These are phyloP conservation scores for Hybognathus amarus DNA, from an alignment of 2,797 vertebrate species.

Conservation along the genomic window DNA sequence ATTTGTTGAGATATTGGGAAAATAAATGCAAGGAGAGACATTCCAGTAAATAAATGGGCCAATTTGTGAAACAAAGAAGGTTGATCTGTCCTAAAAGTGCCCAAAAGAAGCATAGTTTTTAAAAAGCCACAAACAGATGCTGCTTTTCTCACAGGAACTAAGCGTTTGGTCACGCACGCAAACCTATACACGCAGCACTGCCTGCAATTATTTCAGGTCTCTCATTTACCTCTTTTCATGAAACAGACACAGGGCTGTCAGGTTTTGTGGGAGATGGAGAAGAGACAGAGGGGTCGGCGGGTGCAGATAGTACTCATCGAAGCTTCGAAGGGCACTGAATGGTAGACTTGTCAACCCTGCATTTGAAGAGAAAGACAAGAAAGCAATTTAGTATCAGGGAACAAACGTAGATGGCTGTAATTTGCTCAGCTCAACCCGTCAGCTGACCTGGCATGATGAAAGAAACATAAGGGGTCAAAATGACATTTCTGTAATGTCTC, in stretches of 20 bases:
- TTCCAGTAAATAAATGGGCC: background rate
- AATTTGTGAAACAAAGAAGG: background rate
- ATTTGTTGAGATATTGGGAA: background rate
- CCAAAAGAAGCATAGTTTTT: background rate
- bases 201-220: background rate
- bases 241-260: conserved; percentile 10
- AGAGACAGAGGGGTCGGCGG: background rate
- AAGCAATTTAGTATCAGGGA: conserved; percentile 29
- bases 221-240: conserved; percentile 29
- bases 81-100: background rate
- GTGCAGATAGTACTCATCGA: conserved; percentile 54
- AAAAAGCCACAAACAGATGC: conserved; percentile 3
- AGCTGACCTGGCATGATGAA: background rate
- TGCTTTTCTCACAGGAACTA: conserved; percentile 15
- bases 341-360: conserved; percentile 60
- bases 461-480: conserved; percentile 4
- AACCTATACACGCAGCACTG: background rate
- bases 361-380: conserved; percentile 45
- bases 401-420: conserved; percentile 28
- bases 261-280: conserved; percentile 6
- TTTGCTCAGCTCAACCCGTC: background rate
- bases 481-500: background rate
- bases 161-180: conserved; percentile 27
- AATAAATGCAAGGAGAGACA: background rate
- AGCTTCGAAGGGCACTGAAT: conserved; percentile 49